These are phyloP conservation scores for Pantala flavescens DNA, from an alignment of 1,140 invertebrate species.

Conservation along the genomic window DNA sequence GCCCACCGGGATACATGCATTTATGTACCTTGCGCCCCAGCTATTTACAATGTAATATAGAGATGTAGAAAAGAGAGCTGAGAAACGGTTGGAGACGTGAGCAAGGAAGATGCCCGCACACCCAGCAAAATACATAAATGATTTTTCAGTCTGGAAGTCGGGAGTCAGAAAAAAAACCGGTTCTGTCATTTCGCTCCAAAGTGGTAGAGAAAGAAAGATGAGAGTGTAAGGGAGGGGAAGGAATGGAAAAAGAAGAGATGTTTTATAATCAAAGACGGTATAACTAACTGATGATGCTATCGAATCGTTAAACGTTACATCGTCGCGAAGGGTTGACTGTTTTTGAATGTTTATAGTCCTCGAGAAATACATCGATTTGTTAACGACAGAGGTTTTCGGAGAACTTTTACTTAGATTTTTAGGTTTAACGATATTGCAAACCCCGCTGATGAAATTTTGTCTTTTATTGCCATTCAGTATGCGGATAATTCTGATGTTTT, in stretches of 20 bases:
- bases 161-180: neutral
- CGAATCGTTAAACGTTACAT: too few species aligned
- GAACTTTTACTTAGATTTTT: too few species aligned
- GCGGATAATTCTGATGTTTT: too few species aligned
- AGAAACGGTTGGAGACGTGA: neutral
- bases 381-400: too few species aligned
- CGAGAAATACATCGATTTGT: too few species aligned
- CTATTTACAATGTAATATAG: slow-evolving; percentile 10
- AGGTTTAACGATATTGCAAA: too few species aligned
- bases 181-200: neutral
- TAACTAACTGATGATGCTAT: too few species aligned
- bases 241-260: neutral
- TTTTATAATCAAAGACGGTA: too few species aligned
- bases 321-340: too few species aligned
- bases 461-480: too few species aligned
- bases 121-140: slow-evolving; percentile 6
- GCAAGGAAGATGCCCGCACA: neutral
- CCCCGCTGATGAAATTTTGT: too few species aligned
- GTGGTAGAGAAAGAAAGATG: neutral
- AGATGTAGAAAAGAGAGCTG: slow-evolving; percentile 6
- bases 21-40: neutral
- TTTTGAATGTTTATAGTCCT: too few species aligned
- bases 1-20: neutral
- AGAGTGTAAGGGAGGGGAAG: neutral
- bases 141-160: slow-evolving; percentile 5